Evolutionary conservation across 2,888 invertebrate species (phyloP), one percentile per base, ranked within the genome.

Genomic region (Chymomyza amoena): DNA sequence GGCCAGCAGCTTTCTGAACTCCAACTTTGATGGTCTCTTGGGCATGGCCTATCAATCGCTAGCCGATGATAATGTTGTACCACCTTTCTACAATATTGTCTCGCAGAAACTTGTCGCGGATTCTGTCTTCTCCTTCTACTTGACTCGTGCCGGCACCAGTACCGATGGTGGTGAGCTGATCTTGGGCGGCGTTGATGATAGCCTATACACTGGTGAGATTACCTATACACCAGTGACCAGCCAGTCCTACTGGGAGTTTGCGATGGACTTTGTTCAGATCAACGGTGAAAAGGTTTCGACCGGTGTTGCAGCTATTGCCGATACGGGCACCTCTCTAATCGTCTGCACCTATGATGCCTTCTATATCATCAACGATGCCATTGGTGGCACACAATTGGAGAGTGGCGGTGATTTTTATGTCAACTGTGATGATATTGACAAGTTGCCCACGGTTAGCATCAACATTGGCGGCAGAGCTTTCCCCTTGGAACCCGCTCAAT

Each of bases 11-110:
- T 99, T 99, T 92, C 96, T 98, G 50, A 97, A 97, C 65, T 98
- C 98, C 77, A 98, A 97, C 92, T 99, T 99, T 92, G 99, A 99
- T 92, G 98, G 99, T 75, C 98, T 99, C 90, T 94, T 99, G 70
- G 99, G 98, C 70, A 94, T 99, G 95, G 98, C 94, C 4, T 98
- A 96, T 91, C 93, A 93, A 80, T 94, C 94, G 45, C 97, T 99
- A 89, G 93, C 98, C 0, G 97, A 98, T 69, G 97, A 97, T 92
- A 94, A 95, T 75, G 97, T 99, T 65, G 92, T 93, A 36, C 98
- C 98, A 1, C 96, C 97, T 66, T 97, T 99, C 92, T 95, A 98
- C 92, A 96, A 96, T 90, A 97, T 99, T 96, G 93, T 97, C 66
- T 92, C 93, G 20, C 98, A 99, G 92, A 93, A 93, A 0, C 92